These are phyloP conservation scores for Pipistrellus pipistrellus DNA, from an alignment of 2,797 vertebrate genomes.

Conservation along the genomic window DNA sequence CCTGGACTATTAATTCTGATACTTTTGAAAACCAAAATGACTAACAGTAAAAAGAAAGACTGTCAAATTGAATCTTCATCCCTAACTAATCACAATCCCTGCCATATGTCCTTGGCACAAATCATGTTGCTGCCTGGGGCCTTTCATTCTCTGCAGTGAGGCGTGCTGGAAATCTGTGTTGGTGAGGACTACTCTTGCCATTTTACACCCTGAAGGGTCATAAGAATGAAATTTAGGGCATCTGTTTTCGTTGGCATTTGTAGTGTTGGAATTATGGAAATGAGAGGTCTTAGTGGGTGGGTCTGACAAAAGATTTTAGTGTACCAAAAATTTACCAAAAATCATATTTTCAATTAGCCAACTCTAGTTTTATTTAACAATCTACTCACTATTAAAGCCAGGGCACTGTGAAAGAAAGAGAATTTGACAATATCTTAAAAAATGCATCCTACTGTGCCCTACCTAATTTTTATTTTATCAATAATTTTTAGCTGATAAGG, in stretches of 20 bases:
- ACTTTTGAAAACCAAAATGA: constrained; percentile 58
- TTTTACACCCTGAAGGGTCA: constrained; percentile 30
- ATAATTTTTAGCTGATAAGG: neutral
- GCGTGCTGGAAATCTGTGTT: constrained; percentile 44
- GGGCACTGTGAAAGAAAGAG: neutral
- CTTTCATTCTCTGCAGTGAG: constrained; percentile 56
- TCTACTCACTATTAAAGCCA: neutral
- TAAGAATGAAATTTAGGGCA: constrained; percentile 31
- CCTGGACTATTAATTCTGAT: constrained; percentile 55
- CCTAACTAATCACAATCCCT: constrained; percentile 48
- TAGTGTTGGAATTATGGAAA: constrained; percentile 31
- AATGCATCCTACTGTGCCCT: neutral
- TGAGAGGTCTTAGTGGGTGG: neutral
- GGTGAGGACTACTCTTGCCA: neutral
- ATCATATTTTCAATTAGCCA: neutral
- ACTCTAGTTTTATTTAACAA: constrained; percentile 9
- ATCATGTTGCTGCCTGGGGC: constrained; percentile 49
- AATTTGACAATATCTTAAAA: neutral
- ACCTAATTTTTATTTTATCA: constrained; percentile 36
- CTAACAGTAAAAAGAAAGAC: constrained; percentile 46
- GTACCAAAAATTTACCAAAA: constrained; percentile 24
- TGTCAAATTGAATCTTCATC: constrained; percentile 56
- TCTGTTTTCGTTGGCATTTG: constrained; percentile 47
- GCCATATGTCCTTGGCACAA: constrained; percentile 78
- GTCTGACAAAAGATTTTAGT: constrained; percentile 29